phyloP scores from a whole-genome alignment of 2,113 vertebrate species.

The Pantherophis guttatus region DNA sequence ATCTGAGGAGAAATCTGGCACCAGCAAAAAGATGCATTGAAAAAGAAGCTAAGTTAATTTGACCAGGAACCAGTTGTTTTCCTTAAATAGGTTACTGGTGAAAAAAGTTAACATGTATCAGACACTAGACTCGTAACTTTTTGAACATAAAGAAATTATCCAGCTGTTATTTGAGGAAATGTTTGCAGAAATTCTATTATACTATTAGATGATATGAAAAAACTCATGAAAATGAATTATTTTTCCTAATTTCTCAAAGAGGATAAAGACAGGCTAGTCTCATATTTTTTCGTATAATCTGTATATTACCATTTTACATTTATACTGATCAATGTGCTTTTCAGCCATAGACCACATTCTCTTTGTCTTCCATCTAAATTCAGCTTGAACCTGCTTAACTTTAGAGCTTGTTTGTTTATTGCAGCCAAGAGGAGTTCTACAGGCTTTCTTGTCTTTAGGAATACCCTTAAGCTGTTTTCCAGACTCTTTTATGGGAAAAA shows the following conservation, averaged over 20 bases:
- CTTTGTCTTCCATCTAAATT: background rate
- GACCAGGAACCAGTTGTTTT: background rate
- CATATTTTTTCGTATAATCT: background rate
- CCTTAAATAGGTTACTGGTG: background rate
- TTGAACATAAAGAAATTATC: background rate
- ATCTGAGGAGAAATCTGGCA: background rate
- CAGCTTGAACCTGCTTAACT: background rate
- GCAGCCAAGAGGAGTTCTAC: background rate
- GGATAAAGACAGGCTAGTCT: background rate
- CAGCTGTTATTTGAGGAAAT: background rate
- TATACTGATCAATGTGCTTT: background rate
- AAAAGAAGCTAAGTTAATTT: background rate
- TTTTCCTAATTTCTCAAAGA: background rate
- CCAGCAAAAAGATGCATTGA: background rate
- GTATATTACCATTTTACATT: background rate
- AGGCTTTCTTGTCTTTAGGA: background rate
- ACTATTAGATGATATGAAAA: background rate
- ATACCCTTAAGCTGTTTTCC: background rate
- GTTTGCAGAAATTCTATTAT: background rate
- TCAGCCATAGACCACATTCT: background rate
- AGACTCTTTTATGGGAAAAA: background rate
- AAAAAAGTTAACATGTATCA: background rate
- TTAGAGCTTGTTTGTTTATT: background rate
- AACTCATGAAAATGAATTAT: background rate
- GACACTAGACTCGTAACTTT: background rate